These are phyloP conservation scores for Morpho achilles DNA, from an alignment of 2,888 invertebrate species.

Conservation along the genomic window DNA sequence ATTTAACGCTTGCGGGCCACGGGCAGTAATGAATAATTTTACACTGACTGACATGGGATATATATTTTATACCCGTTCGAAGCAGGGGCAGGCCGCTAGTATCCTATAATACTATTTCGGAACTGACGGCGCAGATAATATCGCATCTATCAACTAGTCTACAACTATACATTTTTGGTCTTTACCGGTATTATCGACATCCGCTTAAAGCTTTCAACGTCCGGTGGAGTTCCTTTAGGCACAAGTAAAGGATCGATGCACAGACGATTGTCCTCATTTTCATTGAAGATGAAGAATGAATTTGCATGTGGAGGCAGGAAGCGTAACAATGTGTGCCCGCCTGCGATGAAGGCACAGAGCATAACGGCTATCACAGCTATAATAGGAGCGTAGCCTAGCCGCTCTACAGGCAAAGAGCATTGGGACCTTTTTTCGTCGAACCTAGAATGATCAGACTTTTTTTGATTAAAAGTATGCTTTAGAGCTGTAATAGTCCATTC, in stretches of 20 bases:
- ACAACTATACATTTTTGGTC: no score
- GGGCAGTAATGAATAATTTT: no score
- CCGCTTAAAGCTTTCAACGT: conserved; percentile 34
- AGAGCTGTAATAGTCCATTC: no score
- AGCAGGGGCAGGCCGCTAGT: no score
- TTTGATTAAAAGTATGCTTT: not conserved
- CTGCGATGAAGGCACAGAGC: conserved; percentile 45
- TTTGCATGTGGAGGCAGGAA: conserved; percentile 53
- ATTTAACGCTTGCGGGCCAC: no score
- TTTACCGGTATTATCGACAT: conserved; percentile 53
- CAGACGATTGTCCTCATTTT: conserved; percentile 65
- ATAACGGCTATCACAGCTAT: conserved; percentile 44
- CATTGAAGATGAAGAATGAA: conserved; percentile 67
- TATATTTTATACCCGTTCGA: no score
- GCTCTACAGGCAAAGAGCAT: conserved; percentile 46
- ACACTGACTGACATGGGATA: no score
- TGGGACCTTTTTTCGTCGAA: conserved; percentile 51
- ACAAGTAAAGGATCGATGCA: conserved; percentile 42
- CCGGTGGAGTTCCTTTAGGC: conserved; percentile 28
- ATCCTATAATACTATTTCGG: no score
- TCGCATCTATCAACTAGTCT: no score
- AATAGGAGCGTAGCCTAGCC: conserved; percentile 45
- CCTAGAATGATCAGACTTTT: conserved; percentile 33
- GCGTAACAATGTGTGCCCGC: conserved; percentile 46
- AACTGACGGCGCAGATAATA: no score